A percentile compares a stretch with the other conserved stretches of the same genome.
These are phyloP conservation scores for Thymelicus acteon DNA, from an alignment of 2,888 invertebrate genomes.

Conservation along the genomic window DNA sequence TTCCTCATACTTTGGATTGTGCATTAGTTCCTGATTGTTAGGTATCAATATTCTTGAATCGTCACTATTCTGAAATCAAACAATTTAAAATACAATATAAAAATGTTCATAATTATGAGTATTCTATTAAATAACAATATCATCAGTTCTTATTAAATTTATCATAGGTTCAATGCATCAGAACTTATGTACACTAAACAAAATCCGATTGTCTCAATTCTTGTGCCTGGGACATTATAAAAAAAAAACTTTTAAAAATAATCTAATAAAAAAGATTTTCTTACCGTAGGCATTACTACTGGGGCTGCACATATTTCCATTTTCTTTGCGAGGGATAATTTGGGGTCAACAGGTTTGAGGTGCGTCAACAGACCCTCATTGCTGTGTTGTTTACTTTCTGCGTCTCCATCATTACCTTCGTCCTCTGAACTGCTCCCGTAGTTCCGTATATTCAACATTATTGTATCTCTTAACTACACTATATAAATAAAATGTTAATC, in stretches of 20 bases:
- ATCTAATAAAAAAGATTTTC: conserved; percentile 39
- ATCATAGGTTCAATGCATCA: no score
- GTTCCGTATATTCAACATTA: conserved; percentile 89
- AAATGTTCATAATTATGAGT: no score
- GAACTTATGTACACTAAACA: no score
- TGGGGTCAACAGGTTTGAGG: conserved; percentile 83
- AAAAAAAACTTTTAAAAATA: neutral
- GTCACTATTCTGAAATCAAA: conserved; percentile 86
- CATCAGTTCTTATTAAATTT: no score
- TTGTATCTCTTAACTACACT: conserved; percentile 32
- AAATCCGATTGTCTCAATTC: no score
- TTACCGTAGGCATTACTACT: conserved; percentile 91
- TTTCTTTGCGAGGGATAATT: conserved; percentile 86
- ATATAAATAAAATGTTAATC: neutral
- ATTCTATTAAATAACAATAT: no score
- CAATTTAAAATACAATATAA: neutral
- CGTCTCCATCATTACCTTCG: conserved; percentile 80
- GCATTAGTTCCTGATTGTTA: conserved; percentile 92
- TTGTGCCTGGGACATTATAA: no score
- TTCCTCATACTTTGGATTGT: conserved; percentile 98
- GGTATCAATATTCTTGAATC: conserved; percentile 90
- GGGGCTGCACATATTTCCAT: conserved; percentile 93
- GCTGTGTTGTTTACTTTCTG: conserved; percentile 65
- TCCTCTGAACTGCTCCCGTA: conserved; percentile 91
- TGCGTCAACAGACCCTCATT: conserved; percentile 76